phyloP scores from a whole-genome alignment of 2,888 invertebrate species.

The Cecidostiba fungosa region DNA sequence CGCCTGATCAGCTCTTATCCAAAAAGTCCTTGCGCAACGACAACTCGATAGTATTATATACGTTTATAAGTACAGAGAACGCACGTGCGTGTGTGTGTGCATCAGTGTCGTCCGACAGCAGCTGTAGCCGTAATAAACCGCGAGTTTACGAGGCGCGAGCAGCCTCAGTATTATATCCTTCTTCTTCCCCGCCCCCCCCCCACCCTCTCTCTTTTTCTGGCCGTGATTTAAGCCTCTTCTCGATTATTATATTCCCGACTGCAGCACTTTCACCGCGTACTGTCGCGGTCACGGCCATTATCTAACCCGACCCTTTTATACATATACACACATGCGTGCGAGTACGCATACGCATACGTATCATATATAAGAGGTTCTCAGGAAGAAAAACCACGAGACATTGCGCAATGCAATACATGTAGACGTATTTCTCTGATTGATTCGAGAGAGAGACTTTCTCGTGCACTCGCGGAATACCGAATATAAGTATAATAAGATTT shows the following conservation, averaged over 20 bases:
- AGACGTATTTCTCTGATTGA: neutral
- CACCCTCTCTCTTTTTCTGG: neutral
- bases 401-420: neutral
- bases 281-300: conserved; percentile 19
- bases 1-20: neutral
- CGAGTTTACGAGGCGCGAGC: conserved; percentile 19
- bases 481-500: too few relatives aligned
- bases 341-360: neutral
- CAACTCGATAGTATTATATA: neutral
- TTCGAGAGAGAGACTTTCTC: conserved; percentile 1
- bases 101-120: neutral
- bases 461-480: neutral
- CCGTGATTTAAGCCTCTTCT: conserved; percentile 18
- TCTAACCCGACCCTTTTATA: conserved; percentile 1
- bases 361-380: neutral
- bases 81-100: neutral
- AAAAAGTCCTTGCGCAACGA: neutral
- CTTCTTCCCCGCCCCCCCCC: neutral
- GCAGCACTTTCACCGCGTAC: conserved; percentile 26
- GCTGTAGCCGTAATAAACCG: neutral
- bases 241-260: neutral
- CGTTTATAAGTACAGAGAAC: too few relatives aligned
- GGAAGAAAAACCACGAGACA: neutral
- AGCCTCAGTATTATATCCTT: neutral
- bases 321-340: neutral